phyloP scores from a whole-genome alignment of 2,888 invertebrate genomes.

The Sarcophaga variegata region DNA sequence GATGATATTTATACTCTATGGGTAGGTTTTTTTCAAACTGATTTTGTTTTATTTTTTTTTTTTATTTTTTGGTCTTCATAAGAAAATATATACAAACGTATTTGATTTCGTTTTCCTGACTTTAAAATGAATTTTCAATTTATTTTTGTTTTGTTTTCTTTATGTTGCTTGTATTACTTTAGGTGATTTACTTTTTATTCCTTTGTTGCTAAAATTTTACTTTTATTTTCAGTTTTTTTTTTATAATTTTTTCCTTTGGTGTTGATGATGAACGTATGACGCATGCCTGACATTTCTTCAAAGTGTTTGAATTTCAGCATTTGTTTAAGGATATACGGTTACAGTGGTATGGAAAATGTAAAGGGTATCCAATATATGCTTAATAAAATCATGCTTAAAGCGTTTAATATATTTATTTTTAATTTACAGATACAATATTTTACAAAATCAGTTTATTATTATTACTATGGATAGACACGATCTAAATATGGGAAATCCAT shows the following conservation, averaged over 20 bases:
- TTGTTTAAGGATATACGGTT: conserved; percentile 1
- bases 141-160: conserved; percentile 73
- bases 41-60: neutral
- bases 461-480: too few relatives aligned
- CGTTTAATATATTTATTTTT: too few relatives aligned
- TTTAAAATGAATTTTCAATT: conserved; percentile 77
- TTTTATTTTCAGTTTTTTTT: conserved; percentile 11
- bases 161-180: conserved; percentile 53
- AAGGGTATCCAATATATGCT: neutral
- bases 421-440: too few relatives aligned
- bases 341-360: conserved; percentile 44
- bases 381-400: too few relatives aligned
- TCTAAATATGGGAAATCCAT: too few relatives aligned
- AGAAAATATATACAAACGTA: conserved; percentile 40
- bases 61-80: conserved; percentile 45
- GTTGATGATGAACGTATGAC: conserved; percentile 57
- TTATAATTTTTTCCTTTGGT: conserved; percentile 42
- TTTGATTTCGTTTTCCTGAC: conserved; percentile 63
- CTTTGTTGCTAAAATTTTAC: conserved; percentile 50
- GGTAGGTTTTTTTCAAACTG: neutral
- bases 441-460: too few relatives aligned
- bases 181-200: conserved; percentile 67
- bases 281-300: conserved; percentile 48
- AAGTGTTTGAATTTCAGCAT: conserved; percentile 7
- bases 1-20: conserved; percentile 50